Conservation (phyloP, 1,140 invertebrate genomes). For the Anoplophora glabripennis region DNA sequence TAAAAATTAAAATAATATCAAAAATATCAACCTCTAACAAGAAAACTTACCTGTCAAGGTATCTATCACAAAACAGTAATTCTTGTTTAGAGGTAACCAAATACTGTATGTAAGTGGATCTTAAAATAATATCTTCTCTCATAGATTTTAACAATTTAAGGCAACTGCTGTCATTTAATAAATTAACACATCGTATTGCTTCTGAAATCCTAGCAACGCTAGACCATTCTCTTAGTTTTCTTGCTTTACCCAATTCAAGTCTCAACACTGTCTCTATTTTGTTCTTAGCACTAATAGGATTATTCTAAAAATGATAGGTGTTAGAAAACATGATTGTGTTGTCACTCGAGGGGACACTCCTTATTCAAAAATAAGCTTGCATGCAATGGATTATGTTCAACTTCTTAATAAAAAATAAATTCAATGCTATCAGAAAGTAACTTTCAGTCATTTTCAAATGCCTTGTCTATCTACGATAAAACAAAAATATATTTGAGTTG, state of each 20-base stretch:
- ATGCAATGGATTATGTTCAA: no score
- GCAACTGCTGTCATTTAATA: constrained; percentile 72
- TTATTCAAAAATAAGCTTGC: no score
- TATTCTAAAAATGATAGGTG: constrained; percentile 28
- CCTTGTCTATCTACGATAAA: no score
- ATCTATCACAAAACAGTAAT: constrained; percentile 74
- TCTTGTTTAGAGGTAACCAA: constrained; percentile 79
- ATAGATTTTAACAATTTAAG: constrained; percentile 75
- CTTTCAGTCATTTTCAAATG: no score
- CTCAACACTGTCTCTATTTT: constrained; percentile 71
- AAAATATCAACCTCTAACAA: constrained; percentile 7
- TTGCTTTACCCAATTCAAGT: constrained; percentile 82
- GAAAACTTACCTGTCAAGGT: constrained; percentile 66
- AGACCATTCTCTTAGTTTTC: constrained; percentile 78
- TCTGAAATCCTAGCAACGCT: constrained; percentile 79
- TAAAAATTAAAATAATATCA: constrained; percentile 40
- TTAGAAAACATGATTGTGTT: no score
- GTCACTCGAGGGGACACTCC: no score
- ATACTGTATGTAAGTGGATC: constrained; percentile 83
- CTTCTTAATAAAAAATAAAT: no score
- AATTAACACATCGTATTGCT: constrained; percentile 75
- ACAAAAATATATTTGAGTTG: no score
- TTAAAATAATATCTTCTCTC: constrained; percentile 74
- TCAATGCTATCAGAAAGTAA: no score
- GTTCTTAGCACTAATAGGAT: constrained; percentile 49